Evolutionary conservation across 2,888 invertebrate genomes (phyloP), one percentile per base, ranked within the genome.

Genomic region (Cerceris rybyensis): DNA sequence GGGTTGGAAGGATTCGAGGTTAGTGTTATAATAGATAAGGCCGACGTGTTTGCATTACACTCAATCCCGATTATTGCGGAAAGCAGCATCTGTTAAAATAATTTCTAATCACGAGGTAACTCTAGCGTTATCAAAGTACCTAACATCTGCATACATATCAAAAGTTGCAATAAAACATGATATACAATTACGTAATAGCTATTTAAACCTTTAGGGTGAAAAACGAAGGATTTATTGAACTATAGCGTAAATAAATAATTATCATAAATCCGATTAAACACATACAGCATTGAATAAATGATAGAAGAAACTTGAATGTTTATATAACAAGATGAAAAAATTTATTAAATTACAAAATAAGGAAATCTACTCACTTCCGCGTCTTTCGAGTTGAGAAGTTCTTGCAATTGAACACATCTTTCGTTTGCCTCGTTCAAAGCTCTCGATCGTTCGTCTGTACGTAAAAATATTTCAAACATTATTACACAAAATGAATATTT

Each of bases 1-100:
- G 72, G 74, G 75, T 71, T 70, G 58, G 63, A 82, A 75, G 72
- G 67, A 80, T 78, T 75, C 50, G 65, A 69, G 70, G 75, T 73
- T 67, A 68, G 74, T 75, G 69, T 76, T 59, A 72, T 60, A 55
- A 58, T 78, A 79, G 90, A 90, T 90, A 90, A 89, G 86, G 79
- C 80, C 78, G 57, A 70, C 70, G 58, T 92, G 89, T 92, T 92
- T 91, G 88, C 89, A 81, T 76, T 88, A 86, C 89, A 90, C 91
- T 91, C 85, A 71, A 85, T 85, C 78, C 83, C 85, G 87, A 87
- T 91, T 91, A 91, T 89, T 89, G 86, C 85, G 87, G 85, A 90
- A 90, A 88, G 86, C 78, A 83, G 88, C 92, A 92, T 92, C 90
- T 92, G 92, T 89, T 87, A 85, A 87, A 89, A 89, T 89, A 89